Percentiles rank a stretch among this genome's conserved stretches.
Conservation (phyloP, 2,888 invertebrate species). For the Lymantria monacha region DNA sequence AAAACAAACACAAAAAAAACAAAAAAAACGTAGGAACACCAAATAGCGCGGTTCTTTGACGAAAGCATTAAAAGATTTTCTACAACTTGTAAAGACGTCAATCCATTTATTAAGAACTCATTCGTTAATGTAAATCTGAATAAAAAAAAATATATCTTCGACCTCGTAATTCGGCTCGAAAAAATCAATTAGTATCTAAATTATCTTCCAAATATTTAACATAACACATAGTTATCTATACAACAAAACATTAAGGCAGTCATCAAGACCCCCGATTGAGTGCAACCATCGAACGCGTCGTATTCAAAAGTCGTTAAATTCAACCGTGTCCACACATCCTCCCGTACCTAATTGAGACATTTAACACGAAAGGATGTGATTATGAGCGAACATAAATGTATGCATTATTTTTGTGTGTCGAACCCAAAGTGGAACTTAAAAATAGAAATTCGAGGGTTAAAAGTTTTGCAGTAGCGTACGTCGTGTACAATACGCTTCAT, state of each 20-base stretch:
- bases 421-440: conserved; percentile 59
- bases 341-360: conserved; percentile 79
- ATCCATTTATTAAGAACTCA: too few relatives aligned
- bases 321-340: conserved; percentile 71
- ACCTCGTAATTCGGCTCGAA: not conserved
- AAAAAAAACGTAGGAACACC: too few relatives aligned
- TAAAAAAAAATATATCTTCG: too few relatives aligned
- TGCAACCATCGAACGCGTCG: conserved; percentile 52
- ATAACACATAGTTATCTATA: conserved; percentile 12
- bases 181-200: not conserved
- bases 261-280: conserved; percentile 17
- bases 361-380: conserved; percentile 79
- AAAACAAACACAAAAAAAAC: too few relatives aligned
- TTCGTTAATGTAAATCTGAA: too few relatives aligned
- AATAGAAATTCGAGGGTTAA: conserved; percentile 52
- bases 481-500: conserved; percentile 34
- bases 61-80: too few relatives aligned
- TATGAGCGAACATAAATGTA: conserved; percentile 74
- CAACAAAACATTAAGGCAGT: not conserved
- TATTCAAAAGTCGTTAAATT: conserved; percentile 64
- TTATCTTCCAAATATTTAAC: conserved; percentile 4
- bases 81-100: too few relatives aligned
- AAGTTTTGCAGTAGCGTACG: conserved; percentile 31
- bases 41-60: too few relatives aligned
- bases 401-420: conserved; percentile 57